Evolutionary conservation across 2,797 vertebrate species (phyloP).

Genomic region (Bradypodion pumilum): DNA sequence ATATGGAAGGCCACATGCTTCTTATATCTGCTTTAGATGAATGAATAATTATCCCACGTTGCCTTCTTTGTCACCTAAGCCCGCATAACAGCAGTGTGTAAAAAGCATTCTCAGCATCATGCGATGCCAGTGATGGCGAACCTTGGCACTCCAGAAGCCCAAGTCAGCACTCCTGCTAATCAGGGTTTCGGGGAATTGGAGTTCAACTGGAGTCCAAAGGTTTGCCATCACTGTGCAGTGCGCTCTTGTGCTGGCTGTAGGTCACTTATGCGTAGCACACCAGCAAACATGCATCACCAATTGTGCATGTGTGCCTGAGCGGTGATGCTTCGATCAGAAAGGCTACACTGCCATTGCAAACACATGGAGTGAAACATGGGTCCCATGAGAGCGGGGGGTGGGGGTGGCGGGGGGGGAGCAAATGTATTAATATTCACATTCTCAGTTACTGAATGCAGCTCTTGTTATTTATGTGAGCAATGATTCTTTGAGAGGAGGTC

Average conservation of each 20-base stretch:
- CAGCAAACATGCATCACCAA: not conserved
- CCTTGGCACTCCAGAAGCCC: no score
- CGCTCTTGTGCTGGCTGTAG: not conserved
- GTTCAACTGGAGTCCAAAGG: no score
- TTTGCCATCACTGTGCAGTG: no score
- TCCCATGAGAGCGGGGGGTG: no score
- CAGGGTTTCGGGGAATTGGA: no score
- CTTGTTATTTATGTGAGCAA: not conserved
- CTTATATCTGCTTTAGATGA: not conserved
- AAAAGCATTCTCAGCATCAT: not conserved
- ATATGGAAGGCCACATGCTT: not conserved
- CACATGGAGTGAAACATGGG: not conserved
- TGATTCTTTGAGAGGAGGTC: not conserved
- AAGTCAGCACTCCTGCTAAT: no score
- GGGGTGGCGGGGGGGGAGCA: no score
- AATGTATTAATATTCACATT: no score
- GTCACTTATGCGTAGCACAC: not conserved
- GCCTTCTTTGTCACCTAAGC: not conserved
- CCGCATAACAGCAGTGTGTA: not conserved
- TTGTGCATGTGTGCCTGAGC: not conserved
- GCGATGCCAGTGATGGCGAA: no score
- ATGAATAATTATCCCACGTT: not conserved
- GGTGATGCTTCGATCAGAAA: not conserved
- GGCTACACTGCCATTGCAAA: not conserved
- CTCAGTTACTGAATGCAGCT: not conserved